Evolutionary conservation across 2,797 vertebrate genomes (phyloP).

Genomic region (Sebastes matsubarae): DNA sequence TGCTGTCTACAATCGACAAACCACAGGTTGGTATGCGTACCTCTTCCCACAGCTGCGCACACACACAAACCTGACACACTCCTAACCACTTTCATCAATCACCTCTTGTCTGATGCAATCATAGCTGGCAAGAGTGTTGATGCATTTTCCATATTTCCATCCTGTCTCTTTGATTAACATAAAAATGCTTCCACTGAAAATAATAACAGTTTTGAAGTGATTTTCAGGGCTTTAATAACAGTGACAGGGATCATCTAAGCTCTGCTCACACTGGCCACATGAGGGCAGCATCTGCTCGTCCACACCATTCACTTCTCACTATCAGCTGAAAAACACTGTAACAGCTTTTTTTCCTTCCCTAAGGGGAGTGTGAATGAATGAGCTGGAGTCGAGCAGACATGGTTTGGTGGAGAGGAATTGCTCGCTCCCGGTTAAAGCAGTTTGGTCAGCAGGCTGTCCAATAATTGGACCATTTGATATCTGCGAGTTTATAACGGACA

Average conservation of each 20-base stretch:
- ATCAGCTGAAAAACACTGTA: not conserved
- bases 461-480: constrained; percentile 36
- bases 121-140: constrained; percentile 12
- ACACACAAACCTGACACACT: not conserved
- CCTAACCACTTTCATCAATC: constrained; percentile 44
- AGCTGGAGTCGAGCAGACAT: not conserved
- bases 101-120: constrained; percentile 29
- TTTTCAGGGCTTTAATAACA: not conserved
- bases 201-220: not conserved
- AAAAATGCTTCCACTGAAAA: not conserved
- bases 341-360: not conserved
- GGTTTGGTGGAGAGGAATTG: constrained; percentile 22
- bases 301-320: fast-evolving
- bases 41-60: not conserved
- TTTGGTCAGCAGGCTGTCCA: constrained; percentile 37
- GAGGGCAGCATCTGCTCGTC: constrained; percentile 68
- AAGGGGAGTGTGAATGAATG: constrained; percentile 10
- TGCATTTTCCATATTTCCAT: constrained; percentile 38
- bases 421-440: not conserved
- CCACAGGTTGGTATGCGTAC: constrained; percentile 89
- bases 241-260: not conserved
- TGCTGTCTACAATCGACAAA: constrained; percentile 96
- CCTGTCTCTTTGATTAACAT: constrained; percentile 19
- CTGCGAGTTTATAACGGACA: constrained; percentile 3
- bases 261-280: constrained; percentile 55